These are phyloP conservation scores for Ceraclea dissimilis DNA, from an alignment of 2,888 invertebrate genomes.

Conservation along the genomic window DNA sequence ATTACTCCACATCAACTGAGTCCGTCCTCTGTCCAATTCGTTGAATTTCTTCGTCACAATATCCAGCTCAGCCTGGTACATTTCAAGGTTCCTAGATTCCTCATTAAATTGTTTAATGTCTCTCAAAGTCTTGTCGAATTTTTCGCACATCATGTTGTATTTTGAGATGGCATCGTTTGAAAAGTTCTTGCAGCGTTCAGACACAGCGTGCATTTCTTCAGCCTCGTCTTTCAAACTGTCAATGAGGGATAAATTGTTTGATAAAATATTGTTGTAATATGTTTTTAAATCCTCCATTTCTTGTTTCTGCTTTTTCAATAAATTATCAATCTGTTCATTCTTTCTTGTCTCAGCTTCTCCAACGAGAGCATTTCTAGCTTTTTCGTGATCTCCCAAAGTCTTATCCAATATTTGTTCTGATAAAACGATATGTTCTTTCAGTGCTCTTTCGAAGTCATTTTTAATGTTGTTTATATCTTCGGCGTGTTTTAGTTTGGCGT, in stretches of 20 bases:
- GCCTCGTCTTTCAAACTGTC: slow-evolving; percentile 64
- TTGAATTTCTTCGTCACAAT: background rate
- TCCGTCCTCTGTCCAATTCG: background rate
- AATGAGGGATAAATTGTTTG: slow-evolving; percentile 85
- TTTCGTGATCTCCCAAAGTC: slow-evolving; percentile 62
- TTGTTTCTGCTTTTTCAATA: slow-evolving; percentile 75
- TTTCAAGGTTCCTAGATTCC: background rate
- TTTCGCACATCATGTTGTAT: background rate
- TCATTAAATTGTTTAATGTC: background rate
- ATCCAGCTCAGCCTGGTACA: background rate
- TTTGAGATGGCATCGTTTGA: background rate
- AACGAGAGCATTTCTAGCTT: slow-evolving; percentile 74
- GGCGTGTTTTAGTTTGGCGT: slow-evolving; percentile 52
- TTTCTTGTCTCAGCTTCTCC: slow-evolving; percentile 87
- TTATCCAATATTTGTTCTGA: slow-evolving; percentile 65
- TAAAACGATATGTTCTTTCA: slow-evolving; percentile 49
- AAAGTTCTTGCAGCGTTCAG: background rate
- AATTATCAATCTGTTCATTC: slow-evolving; percentile 72
- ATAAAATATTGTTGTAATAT: slow-evolving; percentile 90
- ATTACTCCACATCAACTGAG: background rate
- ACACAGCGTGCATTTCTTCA: slow-evolving; percentile 37
- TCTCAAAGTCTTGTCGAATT: background rate
- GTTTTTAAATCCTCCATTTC: slow-evolving; percentile 85
- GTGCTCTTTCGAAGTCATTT: slow-evolving; percentile 42
- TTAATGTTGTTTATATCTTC: slow-evolving; percentile 59